These are phyloP conservation scores for Melopsittacus undulatus DNA, from an alignment of 2,797 vertebrate genomes.

Conservation along the genomic window DNA sequence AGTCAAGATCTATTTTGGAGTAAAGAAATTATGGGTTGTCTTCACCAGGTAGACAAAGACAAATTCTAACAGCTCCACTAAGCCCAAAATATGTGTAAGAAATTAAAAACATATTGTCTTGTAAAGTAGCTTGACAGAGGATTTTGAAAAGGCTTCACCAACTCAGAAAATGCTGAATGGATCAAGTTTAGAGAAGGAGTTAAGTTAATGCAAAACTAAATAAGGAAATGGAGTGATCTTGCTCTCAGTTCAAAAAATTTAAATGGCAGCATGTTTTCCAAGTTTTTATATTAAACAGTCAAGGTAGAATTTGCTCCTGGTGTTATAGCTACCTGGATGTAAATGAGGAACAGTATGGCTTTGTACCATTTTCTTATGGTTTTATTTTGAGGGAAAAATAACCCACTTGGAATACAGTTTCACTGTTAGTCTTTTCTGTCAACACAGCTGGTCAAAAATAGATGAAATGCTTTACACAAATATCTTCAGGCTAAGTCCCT, in stretches of 20 bases:
- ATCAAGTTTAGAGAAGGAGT: not conserved
- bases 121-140: not conserved
- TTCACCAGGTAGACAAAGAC: slow-evolving; percentile 40
- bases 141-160: not conserved
- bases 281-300: not conserved
- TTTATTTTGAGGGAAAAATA: not conserved
- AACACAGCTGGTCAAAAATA: slow-evolving; percentile 17
- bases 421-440: not conserved
- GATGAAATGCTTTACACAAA: not conserved
- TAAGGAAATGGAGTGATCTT: not conserved
- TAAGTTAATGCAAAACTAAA: not conserved
- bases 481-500: not conserved
- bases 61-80: not conserved
- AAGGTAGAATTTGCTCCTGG: not conserved
- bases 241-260: not conserved
- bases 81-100: not conserved
- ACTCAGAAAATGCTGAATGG: not conserved
- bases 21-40: slow-evolving; percentile 62
- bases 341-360: not conserved
- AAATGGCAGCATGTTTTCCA: not conserved
- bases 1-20: slow-evolving; percentile 58
- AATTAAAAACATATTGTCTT: slow-evolving; percentile 21
- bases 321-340: not conserved
- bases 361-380: not conserved
- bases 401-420: not conserved